These are phyloP conservation scores for Eriosoma lanigerum DNA, from an alignment of 1,140 invertebrate species.

Conservation along the genomic window DNA sequence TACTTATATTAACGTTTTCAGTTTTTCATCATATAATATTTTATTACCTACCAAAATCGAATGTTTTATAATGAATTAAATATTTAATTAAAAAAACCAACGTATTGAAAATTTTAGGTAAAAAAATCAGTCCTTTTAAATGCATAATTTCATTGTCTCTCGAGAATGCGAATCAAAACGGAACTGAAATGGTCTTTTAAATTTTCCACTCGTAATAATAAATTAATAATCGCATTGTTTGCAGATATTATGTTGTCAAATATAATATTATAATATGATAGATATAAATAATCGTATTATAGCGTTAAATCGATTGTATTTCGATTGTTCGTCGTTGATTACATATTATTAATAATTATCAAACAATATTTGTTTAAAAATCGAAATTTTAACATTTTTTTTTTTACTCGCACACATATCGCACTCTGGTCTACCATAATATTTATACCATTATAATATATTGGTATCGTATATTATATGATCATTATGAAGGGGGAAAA, in stretches of 20 bases:
- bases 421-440: background rate
- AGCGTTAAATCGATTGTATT: no score
- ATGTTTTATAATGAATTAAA: no score
- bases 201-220: constrained; percentile 1
- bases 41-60: no score
- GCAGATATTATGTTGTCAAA: background rate
- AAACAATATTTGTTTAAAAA: no score
- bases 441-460: background rate
- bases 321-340: background rate
- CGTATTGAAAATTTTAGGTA: no score
- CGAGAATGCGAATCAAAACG: background rate
- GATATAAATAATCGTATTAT: background rate
- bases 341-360: background rate
- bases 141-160: no score
- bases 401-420: no score
- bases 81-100: no score
- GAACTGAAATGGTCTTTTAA: background rate
- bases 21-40: background rate
- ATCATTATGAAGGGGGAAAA: background rate
- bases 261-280: background rate
- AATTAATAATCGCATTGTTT: background rate
- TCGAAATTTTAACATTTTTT: no score
- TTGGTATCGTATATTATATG: background rate
- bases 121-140: no score
- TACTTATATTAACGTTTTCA: background rate